Base-by-base conservation (phyloP, 2,888 invertebrate genomes). In the Epicampocera succincta region DNA sequence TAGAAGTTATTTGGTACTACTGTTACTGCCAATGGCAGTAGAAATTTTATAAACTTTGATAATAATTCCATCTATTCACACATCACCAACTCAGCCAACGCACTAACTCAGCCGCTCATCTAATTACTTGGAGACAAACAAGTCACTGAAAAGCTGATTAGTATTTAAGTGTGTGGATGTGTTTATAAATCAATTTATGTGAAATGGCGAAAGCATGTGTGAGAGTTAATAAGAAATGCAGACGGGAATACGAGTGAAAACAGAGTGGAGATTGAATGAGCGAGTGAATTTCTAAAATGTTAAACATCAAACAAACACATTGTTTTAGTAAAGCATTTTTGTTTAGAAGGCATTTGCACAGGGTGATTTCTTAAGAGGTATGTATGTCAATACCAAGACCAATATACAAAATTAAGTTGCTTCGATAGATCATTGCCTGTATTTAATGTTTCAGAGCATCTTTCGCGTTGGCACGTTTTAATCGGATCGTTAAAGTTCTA, bases 41-140 rank as follows among this genome's bases (percentile, higher is more conserved):
- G n/a, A n/a, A n/a, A n/a, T n/a, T n/a, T n/a, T n/a, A n/a, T n/a
- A n/a, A n/a, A n/a, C n/a, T n/a, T 75, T 65, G 29, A 40, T 58
- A 58, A 75, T 75, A 75, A 75, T 66, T 60, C 40, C 33, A 63
- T 71, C 66, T 80, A 58, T 80, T 71, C 54, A 56, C 63, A 63
- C 69, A 71, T 77, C 38, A 69, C 48, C 56, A 63, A 63, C 40
- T 40, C 50, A 40, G 9, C 9, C 25, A 56, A 44, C 44, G 17
- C n/a, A 15, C 19, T 44, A 3, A 25, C 9, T 17, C 15, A 61
- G 13, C 19, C 46, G 4, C 3, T 21, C 8, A 3, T 21, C 40
- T 33, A 71, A 60, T 61, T 72, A 60, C 60, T 76, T 72, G 61
- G 5, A 72, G 48, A 17, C 72, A 61, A 66, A 56, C 68, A 73